Base-by-base conservation (phyloP, 2,888 invertebrate genomes). In the Pyralis farinalis region DNA sequence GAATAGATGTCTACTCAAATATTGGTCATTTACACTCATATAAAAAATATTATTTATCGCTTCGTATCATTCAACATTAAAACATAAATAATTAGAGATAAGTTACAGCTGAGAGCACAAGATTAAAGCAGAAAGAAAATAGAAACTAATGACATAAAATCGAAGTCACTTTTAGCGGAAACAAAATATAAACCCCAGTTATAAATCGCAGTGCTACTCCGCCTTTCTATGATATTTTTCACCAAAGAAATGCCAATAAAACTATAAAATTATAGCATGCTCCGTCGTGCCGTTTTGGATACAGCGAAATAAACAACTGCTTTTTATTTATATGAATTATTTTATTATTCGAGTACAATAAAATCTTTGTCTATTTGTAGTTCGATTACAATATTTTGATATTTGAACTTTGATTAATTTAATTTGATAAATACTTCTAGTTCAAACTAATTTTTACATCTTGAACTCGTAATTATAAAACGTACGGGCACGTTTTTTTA, bases 221-320 rank as follows among this genome's bases (percentile, higher is more conserved):
- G 75, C 71, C 70, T 77, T 71, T 76, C 74, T 74, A 69, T 74
- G 74, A 71, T 82, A 77, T 77, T 78, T 63, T 63, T 56, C 66
- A 55, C 50, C 41, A 55, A 57, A 47, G 58, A 62, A 63, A 72
- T 69, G 63, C 72, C 69, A 73, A 86, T 86, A 86, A 84, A 86
- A 85, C 84, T 83, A 84, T 86, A 67, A 86, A 74, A 81, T 80
- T 81, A 80, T 78, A 72, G 68, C 74, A 62, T 66, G 25, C 7
- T 70, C 63, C 63, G 69, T 70, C 71, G 63, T 71, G 67, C 73
- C 69, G 59, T 65, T 72, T 68, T 61, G 55, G 62, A 63, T 67
- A 58, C 61, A 55, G 53, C 54, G 67, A 71, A 71, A 77, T 79
- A 77, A 78, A 76, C 71, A 76, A 69, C 16, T 16, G 47, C 47